phyloP scores from a whole-genome alignment of 2,888 invertebrate species.

The Hemicrepidius hirtus region DNA sequence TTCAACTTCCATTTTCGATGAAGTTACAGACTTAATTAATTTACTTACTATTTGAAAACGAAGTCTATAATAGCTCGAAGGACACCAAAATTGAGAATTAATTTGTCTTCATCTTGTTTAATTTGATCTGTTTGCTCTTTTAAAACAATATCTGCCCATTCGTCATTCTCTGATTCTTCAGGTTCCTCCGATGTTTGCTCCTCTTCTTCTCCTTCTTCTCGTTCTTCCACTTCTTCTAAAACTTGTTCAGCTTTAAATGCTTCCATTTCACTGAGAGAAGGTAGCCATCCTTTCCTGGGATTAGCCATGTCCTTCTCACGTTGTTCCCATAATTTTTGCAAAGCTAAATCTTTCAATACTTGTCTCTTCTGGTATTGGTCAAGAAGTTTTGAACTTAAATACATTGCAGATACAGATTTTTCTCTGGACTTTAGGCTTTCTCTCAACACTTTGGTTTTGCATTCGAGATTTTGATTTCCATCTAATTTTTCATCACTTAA shows the following conservation, averaged over 20 bases:
- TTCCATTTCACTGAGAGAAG: constrained; percentile 31
- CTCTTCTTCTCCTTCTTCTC: constrained; percentile 29
- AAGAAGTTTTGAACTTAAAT: background rate
- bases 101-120: constrained; percentile 55
- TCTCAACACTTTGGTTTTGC: background rate
- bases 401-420: background rate
- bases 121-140: constrained; percentile 50
- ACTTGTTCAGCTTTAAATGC: constrained; percentile 37
- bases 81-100: constrained; percentile 64
- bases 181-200: constrained; percentile 11
- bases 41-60: constrained; percentile 68
- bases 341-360: constrained; percentile 48
- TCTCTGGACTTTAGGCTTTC: background rate
- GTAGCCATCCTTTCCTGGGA: constrained; percentile 63
- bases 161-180: constrained; percentile 23
- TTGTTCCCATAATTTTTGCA: constrained; percentile 65
- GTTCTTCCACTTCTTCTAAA: constrained; percentile 26
- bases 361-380: constrained; percentile 1
- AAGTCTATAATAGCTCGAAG: constrained; percentile 68
- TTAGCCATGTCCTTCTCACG: constrained; percentile 63
- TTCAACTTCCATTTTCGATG: too few relatives aligned
- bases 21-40: too few relatives aligned
- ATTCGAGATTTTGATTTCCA: background rate
- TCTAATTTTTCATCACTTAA: background rate
- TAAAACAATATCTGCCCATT: constrained; percentile 39